Evolutionary conservation across 2,888 invertebrate species (phyloP), one percentile per base, ranked within the genome.

Genomic region (Prenolepis imparis): DNA sequence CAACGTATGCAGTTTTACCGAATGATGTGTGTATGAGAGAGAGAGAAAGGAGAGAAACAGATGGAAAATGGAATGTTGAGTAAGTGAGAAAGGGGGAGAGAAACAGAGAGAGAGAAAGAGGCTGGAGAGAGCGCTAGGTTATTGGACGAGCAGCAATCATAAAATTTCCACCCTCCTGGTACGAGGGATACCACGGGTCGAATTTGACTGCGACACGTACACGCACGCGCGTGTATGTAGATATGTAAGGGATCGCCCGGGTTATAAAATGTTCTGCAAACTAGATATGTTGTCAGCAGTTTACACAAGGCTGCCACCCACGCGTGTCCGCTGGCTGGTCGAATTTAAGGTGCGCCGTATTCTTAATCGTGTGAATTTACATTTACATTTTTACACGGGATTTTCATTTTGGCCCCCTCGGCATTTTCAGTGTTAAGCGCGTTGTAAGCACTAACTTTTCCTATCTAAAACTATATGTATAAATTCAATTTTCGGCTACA

Each of bases 1-100:
- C 90, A 90, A 86, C 90, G 89, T 92, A 91, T 91, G 91, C 91
- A 92, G 89, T 91, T 92, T 91, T 90, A 92, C 91, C 87, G 67
- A 57, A 15, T 24, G 44, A 9, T 12, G 52, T 28, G 68, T 41
- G 41, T 41, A 36, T 36, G 36, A 18, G 39, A 83, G 32, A 41
- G 9, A 67, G 68, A 64, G 68, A 21, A 36, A 36, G 36, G 5
- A 36, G 44, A 44, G 44, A 44, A 15, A 44, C 15, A 44, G 44
- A 44, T 44, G 15, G 44, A 44, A 44, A 15, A 44, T 44, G 15
- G 44, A 44, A 15, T 15, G 36, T 36, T 36, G 44, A 44, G 4
- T 3, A 44, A 44, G 41, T 3, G 36, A 61, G 24, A 41, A 2
- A 57, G 41, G 21, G n/a, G n/a, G n/a, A 61, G 4, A 24, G 28